Conservation (phyloP, 2,113 vertebrate species). For the Phoxinus phoxinus region DNA sequence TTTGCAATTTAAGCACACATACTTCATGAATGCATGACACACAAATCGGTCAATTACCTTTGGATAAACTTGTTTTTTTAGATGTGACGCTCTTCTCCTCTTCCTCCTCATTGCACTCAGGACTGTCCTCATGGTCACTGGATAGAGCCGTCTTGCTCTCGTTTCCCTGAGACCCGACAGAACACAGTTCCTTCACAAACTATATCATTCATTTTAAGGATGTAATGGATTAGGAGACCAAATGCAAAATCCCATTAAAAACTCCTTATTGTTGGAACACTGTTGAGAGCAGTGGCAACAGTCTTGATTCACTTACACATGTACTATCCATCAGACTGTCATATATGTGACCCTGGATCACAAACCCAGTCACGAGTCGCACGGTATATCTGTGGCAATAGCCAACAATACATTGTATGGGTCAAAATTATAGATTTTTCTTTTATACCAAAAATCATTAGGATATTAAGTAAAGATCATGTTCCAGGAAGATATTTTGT, state of each 20-base stretch:
- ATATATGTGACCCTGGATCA: too few species aligned
- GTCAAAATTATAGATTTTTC: too few species aligned
- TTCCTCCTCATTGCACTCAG: conserved; percentile 83
- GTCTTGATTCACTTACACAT: neutral
- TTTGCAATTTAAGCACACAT: neutral
- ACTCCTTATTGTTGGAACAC: neutral
- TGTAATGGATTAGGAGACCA: neutral
- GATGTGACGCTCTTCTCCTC: conserved; percentile 82
- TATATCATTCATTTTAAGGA: neutral
- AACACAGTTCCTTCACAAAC: neutral
- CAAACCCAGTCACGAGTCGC: too few species aligned
- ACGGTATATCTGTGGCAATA: too few species aligned
- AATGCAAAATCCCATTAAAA: neutral
- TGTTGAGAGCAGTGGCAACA: neutral
- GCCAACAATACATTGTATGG: too few species aligned
- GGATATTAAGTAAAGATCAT: too few species aligned
- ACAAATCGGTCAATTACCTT: conserved; percentile 78
- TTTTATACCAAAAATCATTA: too few species aligned
- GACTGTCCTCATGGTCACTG: conserved; percentile 81
- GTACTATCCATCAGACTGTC: neutral
- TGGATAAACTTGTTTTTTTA: conserved; percentile 87
- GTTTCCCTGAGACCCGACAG: conserved; percentile 74
- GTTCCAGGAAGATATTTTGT: too few species aligned
- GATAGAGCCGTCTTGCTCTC: conserved; percentile 80
- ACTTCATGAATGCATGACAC: neutral